Evolutionary conservation across 1,140 invertebrate genomes (phyloP).

Genomic region (Telenomus remus): DNA sequence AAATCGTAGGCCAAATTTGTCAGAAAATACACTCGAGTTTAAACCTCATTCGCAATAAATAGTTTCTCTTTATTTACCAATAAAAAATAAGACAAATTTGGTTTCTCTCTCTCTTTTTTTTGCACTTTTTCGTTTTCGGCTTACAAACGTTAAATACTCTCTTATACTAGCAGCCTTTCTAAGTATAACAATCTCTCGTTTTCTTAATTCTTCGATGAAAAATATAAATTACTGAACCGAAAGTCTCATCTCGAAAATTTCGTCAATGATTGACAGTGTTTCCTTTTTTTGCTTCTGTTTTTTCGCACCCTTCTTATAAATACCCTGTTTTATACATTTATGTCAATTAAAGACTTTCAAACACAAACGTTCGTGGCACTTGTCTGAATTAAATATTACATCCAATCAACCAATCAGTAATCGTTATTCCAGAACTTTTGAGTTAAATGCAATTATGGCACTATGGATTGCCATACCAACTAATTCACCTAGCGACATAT

Average conservation of each 20-base stretch:
- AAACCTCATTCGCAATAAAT: slow-evolving; percentile 3
- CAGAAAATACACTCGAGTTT: slow-evolving; percentile 5
- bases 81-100: slow-evolving; percentile 3
- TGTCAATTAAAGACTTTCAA: no score
- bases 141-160: background rate
- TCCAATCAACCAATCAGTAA: background rate
- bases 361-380: no score
- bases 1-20: slow-evolving; percentile 25
- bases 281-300: no score
- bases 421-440: slow-evolving; percentile 37
- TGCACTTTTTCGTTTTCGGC: background rate
- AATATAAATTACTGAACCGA: no score
- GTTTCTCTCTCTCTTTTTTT: background rate
- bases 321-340: no score
- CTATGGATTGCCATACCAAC: slow-evolving; percentile 26
- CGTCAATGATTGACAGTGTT: no score
- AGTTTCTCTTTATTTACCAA: background rate
- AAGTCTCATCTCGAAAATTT: no score
- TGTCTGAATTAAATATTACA: slow-evolving; percentile 1
- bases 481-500: slow-evolving; percentile 23
- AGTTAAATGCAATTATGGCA: slow-evolving; percentile 48
- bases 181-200: no score
- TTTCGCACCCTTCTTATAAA: no score
- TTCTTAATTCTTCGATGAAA: slow-evolving; percentile 1
- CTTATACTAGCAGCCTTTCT: no score